Percentiles rank a stretch among this genome's conserved stretches.
Evolutionary conservation across 2,888 invertebrate species (phyloP).

Genomic region (Unio delphinus): DNA sequence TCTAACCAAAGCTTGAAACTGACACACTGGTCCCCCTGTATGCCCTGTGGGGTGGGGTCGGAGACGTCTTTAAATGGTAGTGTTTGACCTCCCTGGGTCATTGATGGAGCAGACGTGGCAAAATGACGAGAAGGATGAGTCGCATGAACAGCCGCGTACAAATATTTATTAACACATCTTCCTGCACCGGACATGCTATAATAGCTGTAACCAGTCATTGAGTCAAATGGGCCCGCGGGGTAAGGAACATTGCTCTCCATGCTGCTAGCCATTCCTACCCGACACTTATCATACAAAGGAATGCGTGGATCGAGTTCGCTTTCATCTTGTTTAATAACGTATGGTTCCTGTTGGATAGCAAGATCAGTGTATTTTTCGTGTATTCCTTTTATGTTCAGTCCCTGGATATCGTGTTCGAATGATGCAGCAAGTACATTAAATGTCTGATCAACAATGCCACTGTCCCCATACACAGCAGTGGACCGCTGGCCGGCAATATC

Average conservation of each 20-base stretch:
- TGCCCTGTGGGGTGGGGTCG: conserved; percentile 57
- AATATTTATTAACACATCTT: conserved; percentile 24
- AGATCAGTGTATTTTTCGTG: conserved; percentile 11
- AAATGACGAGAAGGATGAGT: conserved; percentile 27
- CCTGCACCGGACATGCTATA: conserved; percentile 24
- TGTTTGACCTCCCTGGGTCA: conserved; percentile 18
- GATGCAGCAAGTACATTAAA: conserved; percentile 14
- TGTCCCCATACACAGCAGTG: too few relatives aligned
- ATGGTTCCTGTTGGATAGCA: background rate
- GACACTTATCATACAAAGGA: conserved; percentile 20
- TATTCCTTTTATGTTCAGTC: conserved; percentile 22
- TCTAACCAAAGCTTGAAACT: conserved; percentile 62
- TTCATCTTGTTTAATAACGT: background rate
- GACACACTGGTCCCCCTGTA: conserved; percentile 64
- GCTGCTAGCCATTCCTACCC: conserved; percentile 17
- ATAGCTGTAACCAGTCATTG: conserved; percentile 15
- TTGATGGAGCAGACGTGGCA: conserved; percentile 2
- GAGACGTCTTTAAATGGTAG: conserved; percentile 2
- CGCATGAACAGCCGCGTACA: conserved; percentile 9
- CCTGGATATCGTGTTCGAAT: conserved; percentile 17
- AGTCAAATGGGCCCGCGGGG: background rate
- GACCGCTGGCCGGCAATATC: too few relatives aligned
- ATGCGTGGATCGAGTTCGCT: conserved; percentile 10
- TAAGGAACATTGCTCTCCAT: conserved; percentile 26
- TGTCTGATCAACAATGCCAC: conserved; percentile 2